Conservation (phyloP, 2,888 invertebrate species). For the Rhingia rostrata region DNA sequence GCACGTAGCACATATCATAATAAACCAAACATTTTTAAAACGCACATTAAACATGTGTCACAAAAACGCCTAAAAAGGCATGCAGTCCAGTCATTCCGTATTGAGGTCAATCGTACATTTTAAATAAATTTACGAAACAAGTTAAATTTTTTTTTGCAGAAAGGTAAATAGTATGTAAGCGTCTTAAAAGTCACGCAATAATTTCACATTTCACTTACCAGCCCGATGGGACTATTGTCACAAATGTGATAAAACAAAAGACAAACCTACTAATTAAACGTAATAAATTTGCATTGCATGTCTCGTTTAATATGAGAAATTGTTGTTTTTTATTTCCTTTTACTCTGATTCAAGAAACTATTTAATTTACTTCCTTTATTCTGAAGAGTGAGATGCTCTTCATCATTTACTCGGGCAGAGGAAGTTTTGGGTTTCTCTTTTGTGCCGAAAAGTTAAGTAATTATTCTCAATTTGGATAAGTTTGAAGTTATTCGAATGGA, state of each 20-base stretch:
- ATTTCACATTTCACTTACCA: neutral
- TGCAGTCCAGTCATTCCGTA: neutral
- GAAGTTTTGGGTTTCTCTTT: constrained; percentile 6
- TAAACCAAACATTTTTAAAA: too few relatives aligned
- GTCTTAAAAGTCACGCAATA: neutral
- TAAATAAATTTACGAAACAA: neutral
- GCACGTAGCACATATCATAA: too few relatives aligned
- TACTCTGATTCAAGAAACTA: neutral
- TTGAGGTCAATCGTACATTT: neutral
- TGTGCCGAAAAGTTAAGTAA: constrained; percentile 37
- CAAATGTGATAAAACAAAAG: constrained; percentile 22
- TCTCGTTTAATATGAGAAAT: neutral
- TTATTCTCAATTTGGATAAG: constrained; percentile 50
- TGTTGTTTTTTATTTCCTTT: neutral
- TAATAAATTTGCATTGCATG: constrained; percentile 32
- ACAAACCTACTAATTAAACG: constrained; percentile 23
- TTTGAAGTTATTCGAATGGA: constrained; percentile 63
- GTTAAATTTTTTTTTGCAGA: neutral
- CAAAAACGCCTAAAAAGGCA: neutral
- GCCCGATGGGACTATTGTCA: constrained; percentile 2
- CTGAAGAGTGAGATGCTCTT: neutral
- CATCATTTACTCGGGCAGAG: constrained; percentile 9
- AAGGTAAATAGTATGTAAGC: neutral
- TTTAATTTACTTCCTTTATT: constrained; percentile 3
- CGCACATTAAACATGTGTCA: neutral